These are phyloP conservation scores for Copsychus sechellarum DNA, from an alignment of 2,113 vertebrate species.

Conservation along the genomic window DNA sequence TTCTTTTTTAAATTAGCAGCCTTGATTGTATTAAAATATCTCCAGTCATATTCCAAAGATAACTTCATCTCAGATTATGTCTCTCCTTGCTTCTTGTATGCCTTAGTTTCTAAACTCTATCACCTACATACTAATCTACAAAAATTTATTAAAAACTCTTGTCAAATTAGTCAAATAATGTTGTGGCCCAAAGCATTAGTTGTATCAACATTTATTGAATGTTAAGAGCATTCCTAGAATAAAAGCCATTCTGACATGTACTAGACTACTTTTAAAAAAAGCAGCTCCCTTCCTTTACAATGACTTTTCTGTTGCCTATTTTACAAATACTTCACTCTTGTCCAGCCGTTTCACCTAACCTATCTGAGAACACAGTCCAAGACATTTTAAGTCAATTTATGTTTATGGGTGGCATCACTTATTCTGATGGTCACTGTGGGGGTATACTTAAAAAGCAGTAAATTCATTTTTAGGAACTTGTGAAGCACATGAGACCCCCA, in stretches of 20 bases:
- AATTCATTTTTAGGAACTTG: conserved; percentile 16
- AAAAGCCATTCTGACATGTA: background rate
- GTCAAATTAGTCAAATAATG: background rate
- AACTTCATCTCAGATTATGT: background rate
- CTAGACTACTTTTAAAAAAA: background rate
- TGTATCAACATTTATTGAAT: background rate
- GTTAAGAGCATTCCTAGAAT: background rate
- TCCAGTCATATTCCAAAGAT: background rate
- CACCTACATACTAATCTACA: background rate
- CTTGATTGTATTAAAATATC: background rate
- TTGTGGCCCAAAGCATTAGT: background rate
- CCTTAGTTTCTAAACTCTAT: background rate
- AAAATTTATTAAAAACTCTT: background rate
- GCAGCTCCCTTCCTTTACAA: background rate
- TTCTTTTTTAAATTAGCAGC: background rate
- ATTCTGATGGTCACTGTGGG: conserved; percentile 66
- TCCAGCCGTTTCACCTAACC: conserved; percentile 70
- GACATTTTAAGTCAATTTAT: conserved; percentile 63
- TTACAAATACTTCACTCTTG: conserved; percentile 69
- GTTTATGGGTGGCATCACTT: conserved; percentile 63
- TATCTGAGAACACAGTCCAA: conserved; percentile 69
- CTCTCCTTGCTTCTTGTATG: background rate
- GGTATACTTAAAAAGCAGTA: conserved; percentile 73
- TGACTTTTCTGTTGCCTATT: background rate
- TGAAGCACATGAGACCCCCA: background rate